Evolutionary conservation across 2,797 vertebrate species (phyloP).

Genomic region (Bryconaethiops microstoma): DNA sequence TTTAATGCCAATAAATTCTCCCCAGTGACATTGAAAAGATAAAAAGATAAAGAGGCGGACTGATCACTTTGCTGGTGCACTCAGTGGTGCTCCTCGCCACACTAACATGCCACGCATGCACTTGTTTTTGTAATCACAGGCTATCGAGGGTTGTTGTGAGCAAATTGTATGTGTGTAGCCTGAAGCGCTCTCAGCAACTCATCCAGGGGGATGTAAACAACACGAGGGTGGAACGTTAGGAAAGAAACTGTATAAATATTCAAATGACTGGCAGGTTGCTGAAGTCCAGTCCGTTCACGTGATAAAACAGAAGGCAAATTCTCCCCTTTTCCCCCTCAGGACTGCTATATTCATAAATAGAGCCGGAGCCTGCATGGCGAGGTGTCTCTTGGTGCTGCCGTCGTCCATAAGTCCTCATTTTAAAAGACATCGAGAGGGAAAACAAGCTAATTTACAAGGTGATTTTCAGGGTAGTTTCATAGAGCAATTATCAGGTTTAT

Average conservation of each 20-base stretch:
- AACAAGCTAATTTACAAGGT: slow-evolving; percentile 63
- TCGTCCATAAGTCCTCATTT: slow-evolving; percentile 45
- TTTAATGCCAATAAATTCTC: slow-evolving; percentile 46
- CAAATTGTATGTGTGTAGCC: slow-evolving; percentile 52
- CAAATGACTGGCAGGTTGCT: slow-evolving; percentile 52
- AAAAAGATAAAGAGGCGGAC: slow-evolving; percentile 36
- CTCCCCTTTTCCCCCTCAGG: slow-evolving; percentile 5
- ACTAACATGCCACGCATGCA: slow-evolving; percentile 18
- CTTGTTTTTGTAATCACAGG: slow-evolving; percentile 50
- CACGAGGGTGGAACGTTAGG: slow-evolving; percentile 49
- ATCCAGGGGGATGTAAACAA: slow-evolving; percentile 64
- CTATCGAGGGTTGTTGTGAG: slow-evolving; percentile 51
- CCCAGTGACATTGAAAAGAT: slow-evolving; percentile 53
- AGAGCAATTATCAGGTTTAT: slow-evolving; percentile 62
- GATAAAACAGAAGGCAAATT: slow-evolving; percentile 46
- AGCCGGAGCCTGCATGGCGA: slow-evolving; percentile 51
- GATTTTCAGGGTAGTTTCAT: slow-evolving; percentile 51
- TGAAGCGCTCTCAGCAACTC: slow-evolving; percentile 65
- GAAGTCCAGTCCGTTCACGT: slow-evolving; percentile 47
- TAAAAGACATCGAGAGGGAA: slow-evolving; percentile 57
- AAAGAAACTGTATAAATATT: slow-evolving; percentile 58
- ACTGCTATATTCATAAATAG: slow-evolving; percentile 47
- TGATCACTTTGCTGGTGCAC: slow-evolving; percentile 20
- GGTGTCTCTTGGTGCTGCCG: slow-evolving; percentile 29
- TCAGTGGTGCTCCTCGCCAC: slow-evolving; percentile 30